These are phyloP conservation scores for Lemur catta DNA, from an alignment of 2,797 vertebrate species.

Conservation along the genomic window DNA sequence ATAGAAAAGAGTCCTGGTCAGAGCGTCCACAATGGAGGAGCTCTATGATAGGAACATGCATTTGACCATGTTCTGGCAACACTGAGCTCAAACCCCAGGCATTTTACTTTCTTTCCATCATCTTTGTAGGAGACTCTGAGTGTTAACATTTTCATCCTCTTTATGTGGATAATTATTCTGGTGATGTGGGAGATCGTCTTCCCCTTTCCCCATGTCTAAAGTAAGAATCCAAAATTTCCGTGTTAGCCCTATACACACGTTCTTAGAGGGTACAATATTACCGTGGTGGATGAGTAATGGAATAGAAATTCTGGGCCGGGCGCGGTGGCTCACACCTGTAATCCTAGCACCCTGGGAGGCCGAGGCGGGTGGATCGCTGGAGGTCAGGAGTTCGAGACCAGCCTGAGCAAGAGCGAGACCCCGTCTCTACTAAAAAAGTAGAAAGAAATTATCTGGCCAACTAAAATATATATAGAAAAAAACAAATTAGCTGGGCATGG, in stretches of 20 bases:
- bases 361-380: too few species aligned
- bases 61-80: background rate
- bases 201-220: background rate
- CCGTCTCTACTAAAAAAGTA: too few species aligned
- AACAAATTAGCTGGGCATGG: too few species aligned
- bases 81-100: background rate
- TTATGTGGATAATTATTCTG: background rate
- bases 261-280: background rate
- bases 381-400: too few species aligned
- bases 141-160: background rate
- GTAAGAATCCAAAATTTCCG: background rate
- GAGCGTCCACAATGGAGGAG: background rate
- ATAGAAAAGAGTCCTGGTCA: background rate
- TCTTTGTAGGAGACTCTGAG: background rate
- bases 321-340: too few species aligned
- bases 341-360: too few species aligned
- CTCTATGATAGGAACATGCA: fast-evolving
- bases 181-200: background rate
- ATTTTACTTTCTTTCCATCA: background rate
- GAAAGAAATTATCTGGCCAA: too few species aligned
- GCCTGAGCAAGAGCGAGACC: too few species aligned
- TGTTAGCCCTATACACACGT: background rate
- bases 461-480: too few species aligned
- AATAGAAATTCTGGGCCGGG: background rate
- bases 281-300: fast-evolving